Conservation (phyloP, 2,888 invertebrate genomes). For the Euphydryas editha region DNA sequence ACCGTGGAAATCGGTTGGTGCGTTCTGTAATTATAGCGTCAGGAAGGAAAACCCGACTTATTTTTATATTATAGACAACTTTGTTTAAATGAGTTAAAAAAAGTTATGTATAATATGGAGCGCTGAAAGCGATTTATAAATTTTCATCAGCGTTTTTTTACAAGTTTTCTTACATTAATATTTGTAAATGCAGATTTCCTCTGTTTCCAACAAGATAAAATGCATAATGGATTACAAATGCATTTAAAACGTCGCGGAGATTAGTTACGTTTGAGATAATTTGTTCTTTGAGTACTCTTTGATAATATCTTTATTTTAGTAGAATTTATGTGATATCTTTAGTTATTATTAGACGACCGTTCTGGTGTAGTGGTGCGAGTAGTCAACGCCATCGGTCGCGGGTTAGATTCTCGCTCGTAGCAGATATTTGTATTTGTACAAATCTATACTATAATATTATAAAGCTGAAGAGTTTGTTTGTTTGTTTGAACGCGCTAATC, state of each 20-base stretch:
- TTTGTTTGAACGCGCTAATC: too few relatives aligned
- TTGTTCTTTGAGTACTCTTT: not conserved
- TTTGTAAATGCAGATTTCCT: not conserved
- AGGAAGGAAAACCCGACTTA: too few relatives aligned
- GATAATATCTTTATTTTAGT: not conserved
- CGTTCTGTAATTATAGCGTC: too few relatives aligned
- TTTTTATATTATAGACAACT: too few relatives aligned
- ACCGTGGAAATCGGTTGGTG: too few relatives aligned
- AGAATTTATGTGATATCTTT: not conserved
- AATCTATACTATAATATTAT: too few relatives aligned
- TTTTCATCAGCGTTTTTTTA: not conserved
- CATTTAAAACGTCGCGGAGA: slow-evolving; percentile 1
- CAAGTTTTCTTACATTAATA: not conserved
- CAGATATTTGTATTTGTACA: too few relatives aligned
- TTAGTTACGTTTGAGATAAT: not conserved
- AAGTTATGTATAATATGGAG: not conserved
- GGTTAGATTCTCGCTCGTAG: too few relatives aligned
- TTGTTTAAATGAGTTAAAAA: not conserved
- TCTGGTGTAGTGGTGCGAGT: too few relatives aligned
- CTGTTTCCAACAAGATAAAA: not conserved
- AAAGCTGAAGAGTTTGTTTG: too few relatives aligned
- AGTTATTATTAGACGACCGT: too few relatives aligned
- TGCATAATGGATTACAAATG: slow-evolving; percentile 4
- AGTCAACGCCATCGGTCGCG: too few relatives aligned
- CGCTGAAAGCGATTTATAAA: not conserved